These are phyloP conservation scores for Alviniconcha strummeri DNA, from an alignment of 2,888 invertebrate genomes.

Conservation along the genomic window DNA sequence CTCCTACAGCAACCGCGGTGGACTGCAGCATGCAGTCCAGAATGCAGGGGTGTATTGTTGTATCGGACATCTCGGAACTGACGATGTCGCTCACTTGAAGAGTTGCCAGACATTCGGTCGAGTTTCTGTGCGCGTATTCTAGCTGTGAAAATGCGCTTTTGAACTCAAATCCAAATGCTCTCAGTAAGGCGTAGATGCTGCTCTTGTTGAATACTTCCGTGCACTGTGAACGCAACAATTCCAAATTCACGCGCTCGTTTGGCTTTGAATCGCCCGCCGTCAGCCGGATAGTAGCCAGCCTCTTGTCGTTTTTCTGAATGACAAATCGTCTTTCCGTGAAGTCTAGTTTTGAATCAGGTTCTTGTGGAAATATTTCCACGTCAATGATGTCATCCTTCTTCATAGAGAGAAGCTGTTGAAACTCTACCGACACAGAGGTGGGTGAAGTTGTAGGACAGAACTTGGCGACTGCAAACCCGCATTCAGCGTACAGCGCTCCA, in stretches of 20 bases:
- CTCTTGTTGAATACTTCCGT: background rate
- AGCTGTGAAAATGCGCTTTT: constrained; percentile 10
- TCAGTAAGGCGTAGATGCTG: constrained; percentile 14
- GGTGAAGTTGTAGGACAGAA: background rate
- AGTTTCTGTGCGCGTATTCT: background rate
- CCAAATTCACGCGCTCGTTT: background rate
- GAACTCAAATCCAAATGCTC: constrained; percentile 18
- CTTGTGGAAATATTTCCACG: constrained; percentile 2
- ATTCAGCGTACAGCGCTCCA: constrained; percentile 36
- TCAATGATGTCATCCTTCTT: background rate
- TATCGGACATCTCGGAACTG: constrained; percentile 20
- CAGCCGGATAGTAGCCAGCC: background rate
- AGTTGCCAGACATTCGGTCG: constrained; percentile 16
- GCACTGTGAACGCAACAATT: background rate
- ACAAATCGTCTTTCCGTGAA: constrained; percentile 3
- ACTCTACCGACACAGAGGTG: constrained; percentile 30
- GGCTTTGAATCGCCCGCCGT: background rate
- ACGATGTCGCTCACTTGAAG: constrained; percentile 21
- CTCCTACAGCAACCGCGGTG: constrained; percentile 20
- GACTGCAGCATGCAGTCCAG: constrained; percentile 37
- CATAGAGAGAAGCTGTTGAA: constrained; percentile 30
- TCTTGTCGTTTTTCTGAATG: background rate
- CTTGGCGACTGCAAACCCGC: constrained; percentile 22
- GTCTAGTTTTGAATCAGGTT: background rate
- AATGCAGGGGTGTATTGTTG: constrained; percentile 36